Base-by-base conservation (phyloP, 2,113 vertebrate genomes). In the Cyprinodon tularosa region DNA sequence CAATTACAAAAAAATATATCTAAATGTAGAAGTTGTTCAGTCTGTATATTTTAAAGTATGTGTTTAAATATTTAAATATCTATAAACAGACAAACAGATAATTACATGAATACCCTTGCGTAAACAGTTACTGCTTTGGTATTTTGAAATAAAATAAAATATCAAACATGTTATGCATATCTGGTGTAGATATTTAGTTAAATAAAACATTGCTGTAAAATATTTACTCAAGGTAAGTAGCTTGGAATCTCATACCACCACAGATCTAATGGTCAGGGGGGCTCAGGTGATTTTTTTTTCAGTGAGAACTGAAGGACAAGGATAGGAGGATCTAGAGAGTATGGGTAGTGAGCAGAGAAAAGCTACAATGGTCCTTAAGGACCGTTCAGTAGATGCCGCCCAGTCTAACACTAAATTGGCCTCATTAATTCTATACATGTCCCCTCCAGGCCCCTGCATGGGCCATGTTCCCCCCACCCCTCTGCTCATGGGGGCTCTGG, bases 371-470 rank as follows among this genome's bases (percentile, higher is more conserved):
- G 81, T 89, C 88, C 84, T 88, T 82, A 72, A 89, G 88, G 86
- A 90, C 77, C 80, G 86, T 81, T 83, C 76, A 76, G 83, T 78
- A 72, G 87, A 89, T 77, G 66, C 84, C 85, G 87, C 80, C 67
- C 77, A 63, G 77, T 82, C 77, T 84, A 66, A 69, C 71, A 84
- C 74, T 82, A 91, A 93, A 92, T 90, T 91, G 86, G 83, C 80
- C 89, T 92, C 84, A 91, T 91, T 93, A 92, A 93, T 94, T 92
- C 91, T 88, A 78, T 47, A 39, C 82, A 15, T 88, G 90, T 92
- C 87, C 83, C 84, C 80, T 87, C 72, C 74, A 68, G 89, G 84
- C 84, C 82, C 69, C 40, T 59, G 83, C 8, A 36, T 71, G 75
- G 86, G 65, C 83, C 80, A 22, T 62, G 82, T 74, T 83, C 84